phyloP scores from a whole-genome alignment of 2,888 invertebrate genomes.

The Pteria penguin region DNA sequence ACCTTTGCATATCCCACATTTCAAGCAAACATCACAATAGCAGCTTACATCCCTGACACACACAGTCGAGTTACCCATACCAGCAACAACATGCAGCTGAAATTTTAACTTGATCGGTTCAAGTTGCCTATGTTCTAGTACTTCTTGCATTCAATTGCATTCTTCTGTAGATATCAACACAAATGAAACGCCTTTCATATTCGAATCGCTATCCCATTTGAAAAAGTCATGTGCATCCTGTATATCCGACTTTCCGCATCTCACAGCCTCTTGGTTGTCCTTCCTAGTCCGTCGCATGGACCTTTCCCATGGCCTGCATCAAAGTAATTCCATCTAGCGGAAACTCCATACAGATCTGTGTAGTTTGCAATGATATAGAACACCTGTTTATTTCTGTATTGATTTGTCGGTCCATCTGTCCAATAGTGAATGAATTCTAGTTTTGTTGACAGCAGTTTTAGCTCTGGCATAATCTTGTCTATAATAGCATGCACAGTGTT shows the following conservation, averaged over 20 bases:
- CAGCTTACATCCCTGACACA: neutral
- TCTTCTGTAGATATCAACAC: conserved; percentile 11
- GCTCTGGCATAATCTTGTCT: conserved; percentile 27
- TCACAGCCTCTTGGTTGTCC: conserved; percentile 43
- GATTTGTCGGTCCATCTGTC: conserved; percentile 47
- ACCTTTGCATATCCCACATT: conserved; percentile 1
- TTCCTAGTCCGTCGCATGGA: conserved; percentile 50
- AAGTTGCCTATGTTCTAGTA: neutral
- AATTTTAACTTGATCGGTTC: conserved; percentile 8
- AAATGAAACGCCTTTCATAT: conserved; percentile 14
- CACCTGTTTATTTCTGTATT: conserved; percentile 50
- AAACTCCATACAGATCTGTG: conserved; percentile 22
- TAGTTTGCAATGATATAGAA: conserved; percentile 46
- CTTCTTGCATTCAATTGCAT: neutral
- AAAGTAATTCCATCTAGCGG: conserved; percentile 54
- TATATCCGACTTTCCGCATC: conserved; percentile 20
- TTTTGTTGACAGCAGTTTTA: conserved; percentile 18
- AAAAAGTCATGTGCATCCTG: conserved; percentile 27
- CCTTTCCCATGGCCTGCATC: conserved; percentile 52
- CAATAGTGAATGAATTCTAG: conserved; percentile 45
- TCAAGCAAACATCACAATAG: conserved; percentile 7
- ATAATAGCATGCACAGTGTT: conserved; percentile 36
- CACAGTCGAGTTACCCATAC: neutral
- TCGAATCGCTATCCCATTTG: conserved; percentile 12
- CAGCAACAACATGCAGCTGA: conserved; percentile 3